Percentiles rank a stretch among this genome's conserved stretches.
Conservation (phyloP, 2,113 vertebrate species). For the Platycercus adscitus region DNA sequence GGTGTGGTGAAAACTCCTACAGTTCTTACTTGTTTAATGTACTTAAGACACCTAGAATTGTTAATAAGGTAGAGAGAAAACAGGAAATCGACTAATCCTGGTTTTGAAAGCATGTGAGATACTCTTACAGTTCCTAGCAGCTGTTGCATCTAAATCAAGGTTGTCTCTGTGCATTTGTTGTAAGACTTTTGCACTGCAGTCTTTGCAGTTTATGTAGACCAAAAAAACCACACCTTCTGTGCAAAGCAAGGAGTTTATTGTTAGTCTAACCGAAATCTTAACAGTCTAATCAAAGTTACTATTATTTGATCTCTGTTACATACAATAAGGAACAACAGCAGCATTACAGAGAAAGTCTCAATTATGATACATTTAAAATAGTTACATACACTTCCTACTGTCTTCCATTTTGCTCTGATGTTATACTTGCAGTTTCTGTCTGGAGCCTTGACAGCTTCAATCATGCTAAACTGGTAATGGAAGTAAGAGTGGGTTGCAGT, state of each 20-base stretch:
- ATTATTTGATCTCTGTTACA: neutral
- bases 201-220: neutral
- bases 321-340: neutral
- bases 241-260: neutral
- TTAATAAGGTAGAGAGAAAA: conserved; percentile 1
- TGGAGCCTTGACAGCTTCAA: neutral
- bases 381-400: neutral
- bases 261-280: neutral
- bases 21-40: conserved; percentile 36
- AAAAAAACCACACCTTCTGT: neutral
- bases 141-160: neutral
- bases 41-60: conserved; percentile 22
- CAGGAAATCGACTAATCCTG: neutral
- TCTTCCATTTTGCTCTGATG: neutral
- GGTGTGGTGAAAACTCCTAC: neutral
- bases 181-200: neutral
- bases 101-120: conserved; percentile 10
- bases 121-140: neutral
- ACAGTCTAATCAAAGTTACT: neutral
- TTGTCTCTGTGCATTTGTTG: neutral
- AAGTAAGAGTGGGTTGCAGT: neutral
- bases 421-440: neutral
- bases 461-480: neutral
- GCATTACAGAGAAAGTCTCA: neutral
- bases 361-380: neutral